A percentile compares a stretch with the other conserved stretches of the same genome.
Evolutionary conservation across 2,113 vertebrate genomes (phyloP).

Genomic region (Limanda limanda): DNA sequence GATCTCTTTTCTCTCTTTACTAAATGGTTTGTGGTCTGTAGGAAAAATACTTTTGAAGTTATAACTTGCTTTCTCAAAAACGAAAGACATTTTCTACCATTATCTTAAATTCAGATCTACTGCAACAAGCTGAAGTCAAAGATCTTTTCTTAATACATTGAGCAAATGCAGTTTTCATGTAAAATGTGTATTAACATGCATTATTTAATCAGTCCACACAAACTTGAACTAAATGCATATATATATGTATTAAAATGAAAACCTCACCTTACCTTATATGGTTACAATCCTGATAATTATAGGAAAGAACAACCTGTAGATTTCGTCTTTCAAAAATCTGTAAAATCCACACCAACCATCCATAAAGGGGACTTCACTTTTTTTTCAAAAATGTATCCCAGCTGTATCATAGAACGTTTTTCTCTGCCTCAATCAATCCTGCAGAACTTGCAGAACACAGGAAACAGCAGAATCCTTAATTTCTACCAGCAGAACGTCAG

Average conservation of each 20-base stretch:
- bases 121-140: too few species aligned
- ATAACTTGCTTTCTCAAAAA: too few species aligned
- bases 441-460: slow-evolving; percentile 22
- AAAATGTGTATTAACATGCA: background rate
- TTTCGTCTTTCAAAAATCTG: slow-evolving; percentile 27
- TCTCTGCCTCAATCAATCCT: slow-evolving; percentile 5
- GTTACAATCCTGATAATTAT: background rate
- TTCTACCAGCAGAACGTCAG: slow-evolving; percentile 19
- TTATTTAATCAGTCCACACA: background rate
- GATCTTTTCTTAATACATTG: too few species aligned
- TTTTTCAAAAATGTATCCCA: slow-evolving; percentile 9
- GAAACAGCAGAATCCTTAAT: slow-evolving; percentile 11
- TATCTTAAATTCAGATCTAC: too few species aligned
- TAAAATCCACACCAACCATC: slow-evolving; percentile 14
- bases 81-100: too few species aligned
- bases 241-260: slow-evolving; percentile 4
- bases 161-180: too few species aligned
- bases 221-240: background rate
- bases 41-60: too few species aligned
- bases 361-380: background rate
- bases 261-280: slow-evolving; percentile 65
- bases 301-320: slow-evolving; percentile 36
- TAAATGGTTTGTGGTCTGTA: too few species aligned
- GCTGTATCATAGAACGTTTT: background rate
- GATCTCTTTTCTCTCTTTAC: too few species aligned